These are phyloP conservation scores for Myripristis murdjan DNA, from an alignment of 2,797 vertebrate species.

Conservation along the genomic window DNA sequence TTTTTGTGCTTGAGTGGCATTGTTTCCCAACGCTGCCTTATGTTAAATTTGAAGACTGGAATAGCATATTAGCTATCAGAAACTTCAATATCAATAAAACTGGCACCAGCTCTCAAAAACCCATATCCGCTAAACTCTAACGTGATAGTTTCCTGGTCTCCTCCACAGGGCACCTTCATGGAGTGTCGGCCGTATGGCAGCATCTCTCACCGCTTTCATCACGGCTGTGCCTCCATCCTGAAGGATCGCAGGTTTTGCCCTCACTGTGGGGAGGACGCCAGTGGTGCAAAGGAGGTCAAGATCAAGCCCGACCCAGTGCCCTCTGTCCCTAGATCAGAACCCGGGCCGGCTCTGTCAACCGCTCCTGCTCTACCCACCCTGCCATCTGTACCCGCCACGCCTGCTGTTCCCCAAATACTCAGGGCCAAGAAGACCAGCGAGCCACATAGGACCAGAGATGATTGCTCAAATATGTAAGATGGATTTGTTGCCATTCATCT, in stretches of 20 bases:
- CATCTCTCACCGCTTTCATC: slow-evolving; percentile 97
- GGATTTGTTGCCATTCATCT: background rate
- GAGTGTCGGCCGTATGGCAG: slow-evolving; percentile 95
- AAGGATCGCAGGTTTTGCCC: slow-evolving; percentile 93
- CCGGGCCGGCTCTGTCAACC: slow-evolving; percentile 37
- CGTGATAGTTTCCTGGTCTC: background rate
- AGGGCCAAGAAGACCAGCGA: slow-evolving; percentile 86
- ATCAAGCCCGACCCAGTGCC: slow-evolving; percentile 84
- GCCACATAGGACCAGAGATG: slow-evolving; percentile 86
- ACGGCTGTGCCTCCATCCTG: slow-evolving; percentile 91
- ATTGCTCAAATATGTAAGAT: slow-evolving; percentile 86
- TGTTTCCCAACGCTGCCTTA: too few species aligned
- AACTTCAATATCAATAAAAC: too few species aligned
- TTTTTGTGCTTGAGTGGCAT: too few species aligned
- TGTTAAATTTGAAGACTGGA: too few species aligned
- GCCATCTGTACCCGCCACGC: slow-evolving; percentile 33
- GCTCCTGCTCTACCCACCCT: slow-evolving; percentile 46
- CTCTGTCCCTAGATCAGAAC: slow-evolving; percentile 56
- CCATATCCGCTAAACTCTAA: background rate
- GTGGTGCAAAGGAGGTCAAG: slow-evolving; percentile 91
- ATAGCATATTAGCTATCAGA: too few species aligned
- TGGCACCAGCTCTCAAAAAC: too few species aligned
- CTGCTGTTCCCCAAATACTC: slow-evolving; percentile 81
- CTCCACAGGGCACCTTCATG: slow-evolving; percentile 94
- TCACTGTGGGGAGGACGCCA: slow-evolving; percentile 95